A percentile compares a stretch with the other conserved stretches of the same genome.
phyloP scores from a whole-genome alignment of 2,113 vertebrate species.

The Pelobates fuscus region DNA sequence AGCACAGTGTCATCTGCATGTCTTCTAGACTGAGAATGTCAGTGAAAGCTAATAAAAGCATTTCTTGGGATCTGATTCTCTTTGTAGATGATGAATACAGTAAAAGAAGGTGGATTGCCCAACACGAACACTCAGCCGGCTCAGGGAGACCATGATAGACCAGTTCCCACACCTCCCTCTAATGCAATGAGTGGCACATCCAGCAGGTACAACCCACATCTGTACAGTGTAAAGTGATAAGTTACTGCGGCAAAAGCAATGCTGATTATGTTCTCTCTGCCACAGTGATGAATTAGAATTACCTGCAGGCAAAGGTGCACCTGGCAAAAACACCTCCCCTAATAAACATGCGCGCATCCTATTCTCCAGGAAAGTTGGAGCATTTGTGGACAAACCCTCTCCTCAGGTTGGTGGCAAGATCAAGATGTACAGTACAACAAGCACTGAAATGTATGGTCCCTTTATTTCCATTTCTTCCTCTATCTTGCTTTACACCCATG shows the following conservation, averaged over 20 bases:
- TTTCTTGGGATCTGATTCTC: neutral
- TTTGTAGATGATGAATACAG: slow-evolving; percentile 74
- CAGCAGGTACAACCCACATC: slow-evolving; percentile 70
- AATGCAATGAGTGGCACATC: slow-evolving; percentile 73
- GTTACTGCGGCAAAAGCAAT: neutral
- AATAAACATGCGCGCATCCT: slow-evolving; percentile 80
- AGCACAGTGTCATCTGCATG: too few relatives aligned
- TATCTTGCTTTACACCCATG: neutral
- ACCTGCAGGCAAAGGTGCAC: slow-evolving; percentile 75
- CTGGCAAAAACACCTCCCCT: slow-evolving; percentile 74
- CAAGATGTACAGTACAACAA: too few relatives aligned
- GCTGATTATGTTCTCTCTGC: slow-evolving; percentile 27
- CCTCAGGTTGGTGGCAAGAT: slow-evolving; percentile 77
- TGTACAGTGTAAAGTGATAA: neutral
- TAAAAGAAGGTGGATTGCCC: slow-evolving; percentile 85
- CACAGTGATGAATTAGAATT: slow-evolving; percentile 79
- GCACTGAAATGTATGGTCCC: neutral
- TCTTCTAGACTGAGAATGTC: too few relatives aligned
- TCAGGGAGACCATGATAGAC: slow-evolving; percentile 78
- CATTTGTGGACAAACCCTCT: slow-evolving; percentile 92
- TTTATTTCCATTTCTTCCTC: neutral
- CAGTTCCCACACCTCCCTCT: slow-evolving; percentile 64
- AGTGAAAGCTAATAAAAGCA: too few relatives aligned
- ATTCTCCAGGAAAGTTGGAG: slow-evolving; percentile 91
- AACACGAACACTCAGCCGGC: slow-evolving; percentile 73